Evolutionary conservation across 2,797 vertebrate species (phyloP).

Genomic region (Hemibagrus guttatus): DNA sequence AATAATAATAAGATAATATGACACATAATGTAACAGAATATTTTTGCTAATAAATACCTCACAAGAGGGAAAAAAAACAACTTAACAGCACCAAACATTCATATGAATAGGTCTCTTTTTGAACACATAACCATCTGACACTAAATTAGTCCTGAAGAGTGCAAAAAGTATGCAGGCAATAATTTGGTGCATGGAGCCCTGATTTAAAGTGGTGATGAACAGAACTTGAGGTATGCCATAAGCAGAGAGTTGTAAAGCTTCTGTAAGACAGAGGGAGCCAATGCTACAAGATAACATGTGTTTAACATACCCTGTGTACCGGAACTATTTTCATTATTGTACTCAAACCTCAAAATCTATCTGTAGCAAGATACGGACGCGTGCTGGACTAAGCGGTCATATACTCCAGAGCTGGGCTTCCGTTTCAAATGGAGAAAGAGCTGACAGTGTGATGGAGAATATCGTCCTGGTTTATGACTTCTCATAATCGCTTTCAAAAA

Average conservation of each 20-base stretch:
- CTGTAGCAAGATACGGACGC: constrained; percentile 15
- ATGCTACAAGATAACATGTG: constrained; percentile 68
- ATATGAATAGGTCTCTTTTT: background rate
- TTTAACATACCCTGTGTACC: constrained; percentile 67
- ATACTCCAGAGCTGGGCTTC: background rate
- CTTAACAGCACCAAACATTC: background rate
- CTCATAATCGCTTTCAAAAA: constrained; percentile 65
- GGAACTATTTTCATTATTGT: constrained; percentile 48
- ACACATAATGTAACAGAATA: background rate
- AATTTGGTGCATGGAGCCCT: constrained; percentile 61
- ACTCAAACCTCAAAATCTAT: constrained; percentile 45
- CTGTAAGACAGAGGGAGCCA: constrained; percentile 64
- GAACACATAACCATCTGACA: constrained; percentile 46
- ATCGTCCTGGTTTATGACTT: constrained; percentile 56
- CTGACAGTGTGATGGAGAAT: constrained; percentile 48
- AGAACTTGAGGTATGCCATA: constrained; percentile 72
- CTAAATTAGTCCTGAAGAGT: constrained; percentile 65
- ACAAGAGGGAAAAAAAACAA: background rate
- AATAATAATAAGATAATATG: too few species aligned
- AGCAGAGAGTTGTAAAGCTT: constrained; percentile 63
- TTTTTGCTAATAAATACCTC: background rate
- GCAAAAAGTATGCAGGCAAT: constrained; percentile 66
- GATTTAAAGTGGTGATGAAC: constrained; percentile 59
- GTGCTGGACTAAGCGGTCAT: background rate
- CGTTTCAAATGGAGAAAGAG: constrained; percentile 22